Evolutionary conservation across 2,888 invertebrate species (phyloP).

Genomic region (Trichopoda pennipes): DNA sequence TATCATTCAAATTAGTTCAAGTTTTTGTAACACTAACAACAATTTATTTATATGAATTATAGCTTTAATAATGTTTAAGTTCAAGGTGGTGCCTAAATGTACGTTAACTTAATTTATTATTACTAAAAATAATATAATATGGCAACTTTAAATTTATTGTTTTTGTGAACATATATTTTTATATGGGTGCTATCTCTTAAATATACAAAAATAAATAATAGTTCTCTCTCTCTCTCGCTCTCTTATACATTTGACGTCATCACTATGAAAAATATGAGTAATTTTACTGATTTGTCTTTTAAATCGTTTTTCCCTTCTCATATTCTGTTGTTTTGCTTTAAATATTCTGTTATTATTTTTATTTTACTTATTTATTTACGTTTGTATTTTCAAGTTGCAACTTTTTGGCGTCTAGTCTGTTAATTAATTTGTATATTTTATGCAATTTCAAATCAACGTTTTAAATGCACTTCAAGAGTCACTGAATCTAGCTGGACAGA

Average conservation of each 20-base stretch:
- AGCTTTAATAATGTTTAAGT: no score
- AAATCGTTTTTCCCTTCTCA: conserved; percentile 28
- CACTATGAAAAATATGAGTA: not conserved
- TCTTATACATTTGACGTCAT: conserved; percentile 36
- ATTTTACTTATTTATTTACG: not conserved
- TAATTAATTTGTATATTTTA: conserved; percentile 54
- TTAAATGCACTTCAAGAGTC: not conserved
- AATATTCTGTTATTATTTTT: conserved; percentile 21
- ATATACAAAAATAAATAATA: conserved; percentile 24
- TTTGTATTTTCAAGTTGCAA: not conserved
- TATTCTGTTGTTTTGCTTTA: conserved; percentile 21
- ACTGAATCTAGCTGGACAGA: not conserved
- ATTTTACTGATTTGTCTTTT: conserved; percentile 15
- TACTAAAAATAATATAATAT: not conserved
- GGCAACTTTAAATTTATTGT: conserved; percentile 11
- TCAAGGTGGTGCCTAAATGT: no score
- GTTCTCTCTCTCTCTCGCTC: conserved; percentile 1
- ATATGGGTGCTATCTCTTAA: conserved; percentile 23
- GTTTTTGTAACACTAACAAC: no score
- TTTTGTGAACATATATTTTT: conserved; percentile 34
- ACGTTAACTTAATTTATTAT: no score
- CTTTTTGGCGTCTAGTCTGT: conserved; percentile 50
- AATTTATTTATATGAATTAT: no score
- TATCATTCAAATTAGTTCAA: no score
- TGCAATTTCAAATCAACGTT: conserved; percentile 33